phyloP scores from a whole-genome alignment of 2,888 invertebrate genomes.

The Sturmia bella region DNA sequence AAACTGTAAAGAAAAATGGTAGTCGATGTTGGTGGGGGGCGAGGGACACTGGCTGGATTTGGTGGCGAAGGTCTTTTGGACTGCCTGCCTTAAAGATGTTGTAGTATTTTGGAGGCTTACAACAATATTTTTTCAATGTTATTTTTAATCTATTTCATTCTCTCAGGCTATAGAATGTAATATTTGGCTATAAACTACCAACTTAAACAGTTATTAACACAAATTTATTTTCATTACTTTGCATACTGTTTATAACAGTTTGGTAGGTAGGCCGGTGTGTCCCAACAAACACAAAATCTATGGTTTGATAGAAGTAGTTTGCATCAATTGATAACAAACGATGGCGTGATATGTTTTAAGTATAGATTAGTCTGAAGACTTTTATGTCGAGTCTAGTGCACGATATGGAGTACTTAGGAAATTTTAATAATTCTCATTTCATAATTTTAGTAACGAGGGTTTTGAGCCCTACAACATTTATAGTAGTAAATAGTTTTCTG shows the following conservation, averaged over 20 bases:
- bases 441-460: too few relatives aligned
- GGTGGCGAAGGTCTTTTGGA: neutral
- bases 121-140: constrained; percentile 62
- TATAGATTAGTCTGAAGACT: too few relatives aligned
- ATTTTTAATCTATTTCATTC: constrained; percentile 67
- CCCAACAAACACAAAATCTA: too few relatives aligned
- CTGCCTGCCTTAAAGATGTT: constrained; percentile 1
- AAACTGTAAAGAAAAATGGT: constrained; percentile 21
- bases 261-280: constrained; percentile 17
- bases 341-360: too few relatives aligned
- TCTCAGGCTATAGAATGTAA: constrained; percentile 63
- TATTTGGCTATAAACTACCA: constrained; percentile 66
- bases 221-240: constrained; percentile 66
- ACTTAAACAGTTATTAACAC: constrained; percentile 69
- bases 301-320: too few relatives aligned
- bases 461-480: too few relatives aligned
- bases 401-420: too few relatives aligned
- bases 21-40: neutral
- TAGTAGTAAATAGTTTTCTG: too few relatives aligned
- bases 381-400: too few relatives aligned
- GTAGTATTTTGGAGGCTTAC: constrained; percentile 18
- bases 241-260: constrained; percentile 33
- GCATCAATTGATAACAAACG: too few relatives aligned
- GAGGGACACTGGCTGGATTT: too few relatives aligned
- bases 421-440: too few relatives aligned